Evolutionary conservation across 2,113 vertebrate genomes (phyloP).

Genomic region (Pycnonotus jocosus): DNA sequence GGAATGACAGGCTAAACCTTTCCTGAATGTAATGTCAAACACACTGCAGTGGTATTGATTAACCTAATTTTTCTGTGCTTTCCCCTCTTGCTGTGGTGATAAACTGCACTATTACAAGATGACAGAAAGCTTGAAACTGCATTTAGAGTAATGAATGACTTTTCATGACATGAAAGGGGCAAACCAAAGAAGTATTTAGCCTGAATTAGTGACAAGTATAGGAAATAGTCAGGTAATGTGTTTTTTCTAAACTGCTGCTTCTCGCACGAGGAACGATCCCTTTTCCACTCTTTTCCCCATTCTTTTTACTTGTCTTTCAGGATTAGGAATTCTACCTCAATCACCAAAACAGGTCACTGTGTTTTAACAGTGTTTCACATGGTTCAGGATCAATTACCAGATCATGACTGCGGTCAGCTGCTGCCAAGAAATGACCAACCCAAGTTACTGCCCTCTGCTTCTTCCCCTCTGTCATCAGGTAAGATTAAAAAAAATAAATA

Average conservation of each 20-base stretch:
- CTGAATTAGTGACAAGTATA: background rate
- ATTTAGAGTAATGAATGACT: slow-evolving; percentile 50
- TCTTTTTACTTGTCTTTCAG: background rate
- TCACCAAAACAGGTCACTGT: background rate
- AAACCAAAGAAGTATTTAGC: background rate
- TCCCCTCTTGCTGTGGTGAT: slow-evolving; percentile 14
- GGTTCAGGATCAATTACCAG: background rate
- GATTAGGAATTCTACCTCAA: background rate
- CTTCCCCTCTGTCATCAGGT: background rate
- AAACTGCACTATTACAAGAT: slow-evolving; percentile 43
- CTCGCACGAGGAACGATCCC: background rate
- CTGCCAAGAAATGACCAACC: background rate
- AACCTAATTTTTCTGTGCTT: slow-evolving; percentile 60
- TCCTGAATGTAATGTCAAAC: slow-evolving; percentile 23
- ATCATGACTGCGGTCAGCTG: background rate
- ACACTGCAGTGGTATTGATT: slow-evolving; percentile 54
- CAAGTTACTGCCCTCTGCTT: background rate
- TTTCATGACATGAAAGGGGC: background rate
- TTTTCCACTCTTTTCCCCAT: background rate
- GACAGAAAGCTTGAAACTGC: slow-evolving; percentile 32
- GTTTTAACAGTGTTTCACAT: background rate
- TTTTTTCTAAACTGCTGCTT: background rate
- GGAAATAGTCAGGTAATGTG: background rate
- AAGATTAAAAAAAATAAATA: background rate
- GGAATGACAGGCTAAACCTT: slow-evolving; percentile 14